Evolutionary conservation across 1,140 invertebrate species (phyloP), one percentile per base, ranked within the genome.

Genomic region (Euura saliciscinereae): DNA sequence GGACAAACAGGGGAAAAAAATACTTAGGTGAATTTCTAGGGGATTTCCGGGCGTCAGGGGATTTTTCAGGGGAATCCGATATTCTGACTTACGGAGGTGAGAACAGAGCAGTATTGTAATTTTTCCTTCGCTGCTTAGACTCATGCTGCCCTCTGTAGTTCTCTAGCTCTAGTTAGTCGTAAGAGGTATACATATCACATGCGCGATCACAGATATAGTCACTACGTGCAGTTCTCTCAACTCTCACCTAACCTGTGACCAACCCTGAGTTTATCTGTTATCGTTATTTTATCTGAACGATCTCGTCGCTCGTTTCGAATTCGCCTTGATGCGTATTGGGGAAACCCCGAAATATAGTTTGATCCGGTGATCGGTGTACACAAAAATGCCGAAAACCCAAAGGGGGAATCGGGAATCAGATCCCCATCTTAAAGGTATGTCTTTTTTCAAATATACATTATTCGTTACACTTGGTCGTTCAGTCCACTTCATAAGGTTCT

Each of bases 401-500:
- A 28, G 43, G 4, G 46, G 6, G 3, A 43, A 68, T 66, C 65
- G 71, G 71, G 71, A 71, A 67, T 44, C 45, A 66, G 71, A 71
- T n/a, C 43, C 64, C 3, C 6, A 45, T 71, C 66, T 71, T 43
- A 71, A 66, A 71, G 71, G 59, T 71, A 66, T 28, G 71, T 71
- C 59, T 71, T 71, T n/a, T 13, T 65, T 42, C n/a, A 65, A 43
- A 3, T 42, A 64, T 42, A 11, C 11, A 71, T 51, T 45, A 6
- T 65, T 71, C 28, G 46, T 51, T 6, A 51, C 11, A 51, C 46
- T 51, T 11, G 6, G 11, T 51, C 1, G 46, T 51, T 51, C 1
- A 51, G 46, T 51, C 11, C 46, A 51, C 46, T 51, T 51, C 46
- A 11, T 51, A 51, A 51, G 46, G 46, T 51, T 51, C 11, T 51